Percentiles rank a stretch among this genome's conserved stretches.
phyloP scores from a whole-genome alignment of 1,140 invertebrate species.

The Drosophila subobscura region DNA sequence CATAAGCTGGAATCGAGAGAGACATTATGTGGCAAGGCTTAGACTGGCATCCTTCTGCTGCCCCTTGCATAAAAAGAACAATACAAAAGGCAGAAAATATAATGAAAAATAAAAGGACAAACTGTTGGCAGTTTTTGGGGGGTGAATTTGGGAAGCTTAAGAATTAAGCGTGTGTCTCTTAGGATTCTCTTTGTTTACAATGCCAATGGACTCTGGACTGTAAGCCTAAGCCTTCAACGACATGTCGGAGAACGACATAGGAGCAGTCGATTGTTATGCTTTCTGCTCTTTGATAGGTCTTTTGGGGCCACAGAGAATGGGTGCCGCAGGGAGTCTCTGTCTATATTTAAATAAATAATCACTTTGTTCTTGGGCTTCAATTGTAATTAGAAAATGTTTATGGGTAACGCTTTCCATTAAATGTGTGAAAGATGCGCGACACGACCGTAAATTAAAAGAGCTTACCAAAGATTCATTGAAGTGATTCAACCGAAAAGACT shows the following conservation, averaged over 20 bases:
- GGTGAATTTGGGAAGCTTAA: constrained; percentile 16
- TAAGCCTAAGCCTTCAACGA: constrained; percentile 34
- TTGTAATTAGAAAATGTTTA: constrained; percentile 25
- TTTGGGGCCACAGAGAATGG: constrained; percentile 14
- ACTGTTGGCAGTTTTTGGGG: not conserved
- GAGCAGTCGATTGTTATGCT: constrained; percentile 1
- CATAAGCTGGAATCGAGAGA: constrained; percentile 31
- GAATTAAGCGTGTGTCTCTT: constrained; percentile 34
- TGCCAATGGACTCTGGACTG: constrained; percentile 47
- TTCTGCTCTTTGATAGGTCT: constrained; percentile 31
- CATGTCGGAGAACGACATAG: not conserved
- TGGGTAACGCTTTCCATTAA: not conserved
- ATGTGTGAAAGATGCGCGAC: constrained; percentile 4
- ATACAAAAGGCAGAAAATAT: constrained; percentile 12
- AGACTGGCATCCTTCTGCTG: constrained; percentile 4
- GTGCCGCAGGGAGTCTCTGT: constrained; percentile 23
- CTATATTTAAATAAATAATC: constrained; percentile 37
- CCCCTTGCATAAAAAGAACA: too few relatives aligned
- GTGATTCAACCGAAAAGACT: not conserved
- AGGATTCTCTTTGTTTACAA: constrained; percentile 36
- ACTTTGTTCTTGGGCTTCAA: constrained; percentile 8
- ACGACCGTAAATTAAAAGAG: not conserved
- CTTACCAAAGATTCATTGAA: constrained; percentile 6
- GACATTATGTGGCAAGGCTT: constrained; percentile 38
- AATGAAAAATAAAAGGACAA: constrained; percentile 28